These are phyloP conservation scores for Drosophila mettleri DNA, from an alignment of 2,888 invertebrate genomes.

Conservation along the genomic window DNA sequence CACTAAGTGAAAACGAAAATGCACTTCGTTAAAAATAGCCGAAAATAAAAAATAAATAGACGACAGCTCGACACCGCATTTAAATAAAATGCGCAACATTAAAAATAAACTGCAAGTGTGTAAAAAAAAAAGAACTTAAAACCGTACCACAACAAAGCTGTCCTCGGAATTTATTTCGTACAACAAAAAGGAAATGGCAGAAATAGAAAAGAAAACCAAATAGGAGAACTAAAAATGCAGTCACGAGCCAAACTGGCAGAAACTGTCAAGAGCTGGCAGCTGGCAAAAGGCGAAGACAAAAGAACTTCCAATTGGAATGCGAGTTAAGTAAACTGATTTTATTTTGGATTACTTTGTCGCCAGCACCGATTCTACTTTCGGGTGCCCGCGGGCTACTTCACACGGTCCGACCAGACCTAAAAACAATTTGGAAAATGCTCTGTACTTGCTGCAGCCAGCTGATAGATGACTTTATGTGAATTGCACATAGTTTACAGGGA, in stretches of 20 bases:
- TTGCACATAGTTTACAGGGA: background rate
- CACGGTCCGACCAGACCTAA: constrained; percentile 22
- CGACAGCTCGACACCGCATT: constrained; percentile 37
- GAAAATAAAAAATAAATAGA: constrained; percentile 59
- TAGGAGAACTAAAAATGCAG: constrained; percentile 26
- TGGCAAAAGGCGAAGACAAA: constrained; percentile 42
- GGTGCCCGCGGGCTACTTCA: constrained; percentile 34
- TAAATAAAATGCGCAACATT: constrained; percentile 55
- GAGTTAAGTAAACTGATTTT: constrained; percentile 63
- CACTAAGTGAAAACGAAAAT: constrained; percentile 42
- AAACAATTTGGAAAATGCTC: constrained; percentile 58
- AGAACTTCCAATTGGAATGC: constrained; percentile 65
- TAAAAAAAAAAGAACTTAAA: constrained; percentile 66
- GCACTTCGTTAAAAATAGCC: constrained; percentile 44
- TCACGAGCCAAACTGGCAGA: constrained; percentile 40
- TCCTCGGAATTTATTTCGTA: constrained; percentile 53
- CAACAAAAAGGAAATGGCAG: constrained; percentile 31
- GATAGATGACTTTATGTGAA: constrained; percentile 15
- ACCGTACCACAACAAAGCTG: constrained; percentile 26
- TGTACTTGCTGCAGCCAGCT: constrained; percentile 19
- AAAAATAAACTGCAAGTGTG: constrained; percentile 62
- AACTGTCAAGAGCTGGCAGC: constrained; percentile 46
- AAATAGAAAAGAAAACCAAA: constrained; percentile 10
- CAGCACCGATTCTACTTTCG: constrained; percentile 1
- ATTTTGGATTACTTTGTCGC: constrained; percentile 67